Percentiles rank a stretch among this genome's conserved stretches.
phyloP scores from a whole-genome alignment of 2,797 vertebrate genomes.

The Malurus splendens region DNA sequence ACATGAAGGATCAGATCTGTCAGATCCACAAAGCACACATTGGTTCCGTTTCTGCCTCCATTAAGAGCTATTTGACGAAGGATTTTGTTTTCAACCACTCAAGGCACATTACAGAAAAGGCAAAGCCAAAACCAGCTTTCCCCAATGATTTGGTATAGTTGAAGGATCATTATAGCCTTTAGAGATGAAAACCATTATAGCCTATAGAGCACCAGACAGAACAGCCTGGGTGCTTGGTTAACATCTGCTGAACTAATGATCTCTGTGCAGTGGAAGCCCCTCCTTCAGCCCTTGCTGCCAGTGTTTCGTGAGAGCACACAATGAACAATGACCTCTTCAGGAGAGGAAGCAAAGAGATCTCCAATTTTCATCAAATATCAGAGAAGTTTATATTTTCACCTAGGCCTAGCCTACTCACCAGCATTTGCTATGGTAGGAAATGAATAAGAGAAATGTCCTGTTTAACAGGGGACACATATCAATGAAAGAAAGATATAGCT shows the following conservation, averaged over 20 bases:
- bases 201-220: neutral
- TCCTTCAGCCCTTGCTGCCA: neutral
- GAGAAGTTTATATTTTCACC: neutral
- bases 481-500: neutral
- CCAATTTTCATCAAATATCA: neutral
- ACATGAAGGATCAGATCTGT: neutral
- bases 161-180: neutral
- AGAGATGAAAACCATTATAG: neutral
- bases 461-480: neutral
- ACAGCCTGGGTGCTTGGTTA: neutral
- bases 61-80: neutral
- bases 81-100: neutral
- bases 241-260: neutral
- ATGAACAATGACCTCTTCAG: neutral
- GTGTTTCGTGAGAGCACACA: neutral
- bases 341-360: neutral
- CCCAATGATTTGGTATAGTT: neutral
- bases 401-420: neutral
- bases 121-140: fast-evolving
- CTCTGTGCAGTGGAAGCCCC: fast-evolving
- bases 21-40: neutral
- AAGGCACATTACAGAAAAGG: neutral
- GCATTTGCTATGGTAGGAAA: neutral
- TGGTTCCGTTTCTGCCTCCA: neutral
- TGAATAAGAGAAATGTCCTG: neutral